phyloP scores from a whole-genome alignment of 2,888 invertebrate genomes.

The Lypha dubia region DNA sequence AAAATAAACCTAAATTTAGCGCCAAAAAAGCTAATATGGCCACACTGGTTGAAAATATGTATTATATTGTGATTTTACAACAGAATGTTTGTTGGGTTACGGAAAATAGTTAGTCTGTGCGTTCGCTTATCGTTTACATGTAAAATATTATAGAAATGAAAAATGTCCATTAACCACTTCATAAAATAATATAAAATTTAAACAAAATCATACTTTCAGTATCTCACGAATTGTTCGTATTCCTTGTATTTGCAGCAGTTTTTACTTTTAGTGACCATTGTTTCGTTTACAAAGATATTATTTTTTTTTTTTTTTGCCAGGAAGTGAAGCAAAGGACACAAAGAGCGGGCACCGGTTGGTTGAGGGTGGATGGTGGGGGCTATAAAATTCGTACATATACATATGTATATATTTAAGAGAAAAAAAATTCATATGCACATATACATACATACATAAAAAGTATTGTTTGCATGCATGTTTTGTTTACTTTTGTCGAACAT shows the following conservation, averaged over 20 bases:
- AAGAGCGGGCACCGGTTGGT: not conserved
- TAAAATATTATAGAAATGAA: conserved; percentile 18
- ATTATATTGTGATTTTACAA: no score
- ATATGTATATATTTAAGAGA: not conserved
- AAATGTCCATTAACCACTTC: conserved; percentile 40
- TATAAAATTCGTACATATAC: not conserved
- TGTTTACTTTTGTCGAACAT: conserved; percentile 55
- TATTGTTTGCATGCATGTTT: conserved; percentile 31
- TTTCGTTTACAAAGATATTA: conserved; percentile 37
- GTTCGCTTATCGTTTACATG: not conserved
- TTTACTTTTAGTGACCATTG: conserved; percentile 45
- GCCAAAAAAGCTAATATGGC: no score
- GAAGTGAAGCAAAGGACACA: conserved; percentile 44
- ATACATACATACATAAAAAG: no score
- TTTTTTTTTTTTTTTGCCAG: conserved; percentile 23
- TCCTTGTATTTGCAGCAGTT: not conserved
- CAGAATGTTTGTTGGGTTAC: conserved; percentile 8
- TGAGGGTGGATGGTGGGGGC: not conserved
- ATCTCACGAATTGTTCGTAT: conserved; percentile 23
- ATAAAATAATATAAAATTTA: conserved; percentile 33
- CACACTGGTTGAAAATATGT: no score
- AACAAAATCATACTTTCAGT: conserved; percentile 22
- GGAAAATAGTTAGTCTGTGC: not conserved
- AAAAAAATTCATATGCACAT: not conserved
- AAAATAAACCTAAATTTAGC: no score